These are phyloP conservation scores for Hypothenemus hampei DNA, from an alignment of 1,140 invertebrate species.

Conservation along the genomic window DNA sequence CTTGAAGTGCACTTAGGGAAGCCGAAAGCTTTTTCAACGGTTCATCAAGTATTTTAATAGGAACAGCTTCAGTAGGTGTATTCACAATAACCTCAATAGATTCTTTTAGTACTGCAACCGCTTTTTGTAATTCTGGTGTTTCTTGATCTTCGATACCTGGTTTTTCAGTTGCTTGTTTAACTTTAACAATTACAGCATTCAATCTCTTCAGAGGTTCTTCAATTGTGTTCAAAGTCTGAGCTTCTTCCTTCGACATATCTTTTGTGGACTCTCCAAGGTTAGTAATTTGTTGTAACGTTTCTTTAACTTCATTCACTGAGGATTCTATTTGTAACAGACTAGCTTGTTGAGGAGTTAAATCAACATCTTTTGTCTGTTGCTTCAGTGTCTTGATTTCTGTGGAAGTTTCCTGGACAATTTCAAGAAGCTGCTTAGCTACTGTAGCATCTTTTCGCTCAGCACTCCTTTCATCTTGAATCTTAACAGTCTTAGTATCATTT, in stretches of 20 bases:
- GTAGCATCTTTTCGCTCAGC: no score
- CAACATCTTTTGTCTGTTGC: background rate
- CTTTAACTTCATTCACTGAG: constrained; percentile 4
- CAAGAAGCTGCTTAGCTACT: background rate
- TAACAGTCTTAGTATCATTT: no score
- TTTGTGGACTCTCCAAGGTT: background rate
- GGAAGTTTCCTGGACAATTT: background rate
- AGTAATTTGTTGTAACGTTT: constrained; percentile 2
- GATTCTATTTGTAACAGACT: background rate
- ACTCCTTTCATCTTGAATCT: no score
- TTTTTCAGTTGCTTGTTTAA: constrained; percentile 13
- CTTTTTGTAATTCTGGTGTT: constrained; percentile 2
- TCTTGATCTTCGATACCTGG: background rate
- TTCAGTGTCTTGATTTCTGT: constrained; percentile 3
- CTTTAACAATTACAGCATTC: constrained; percentile 8
- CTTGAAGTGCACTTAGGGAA: constrained; percentile 2
- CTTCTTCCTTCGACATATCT: constrained; percentile 7
- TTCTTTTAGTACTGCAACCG: constrained; percentile 1
- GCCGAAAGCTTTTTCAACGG: constrained; percentile 1
- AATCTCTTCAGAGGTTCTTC: constrained; percentile 16
- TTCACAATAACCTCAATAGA: background rate
- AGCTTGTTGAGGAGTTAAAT: constrained; percentile 1
- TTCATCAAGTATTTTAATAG: constrained; percentile 1
- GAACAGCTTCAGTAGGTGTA: background rate
- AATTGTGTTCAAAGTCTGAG: background rate